Evolutionary conservation across 2,888 invertebrate genomes (phyloP), one percentile per base, ranked within the genome.

Genomic region (Oxycera nigricornis): DNA sequence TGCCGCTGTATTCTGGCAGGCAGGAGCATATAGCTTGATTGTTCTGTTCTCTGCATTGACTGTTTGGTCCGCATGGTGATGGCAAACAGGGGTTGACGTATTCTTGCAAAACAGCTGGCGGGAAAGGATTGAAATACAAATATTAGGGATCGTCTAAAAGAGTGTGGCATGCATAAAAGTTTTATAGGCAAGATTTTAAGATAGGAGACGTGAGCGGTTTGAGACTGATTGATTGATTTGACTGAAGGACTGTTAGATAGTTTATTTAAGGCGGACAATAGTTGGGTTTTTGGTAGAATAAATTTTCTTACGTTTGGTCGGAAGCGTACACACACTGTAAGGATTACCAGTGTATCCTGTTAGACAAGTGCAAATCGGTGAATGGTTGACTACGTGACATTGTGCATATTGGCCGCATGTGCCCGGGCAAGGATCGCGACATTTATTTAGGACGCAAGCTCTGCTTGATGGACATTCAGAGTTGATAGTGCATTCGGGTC

Each of bases 31-130:
- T 88, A 2, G 91, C 91, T 81, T 89, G 90, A 65, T 88, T 87
- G 77, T 90, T 89, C 11, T 88, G 84, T 79, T 88, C 89, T 62
- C 89, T 88, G 80, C 94, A 94, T 78, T 90, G 86, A 70, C 93
- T 90, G 81, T 94, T 93, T 11, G 92, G 89, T 11, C 94, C 94
- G 81, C 94, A 94, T 0, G 94, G 94, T n/a, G 91, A 91, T 30
- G 94, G 94, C 28, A 88, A 84, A 80, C 92, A 92, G 14, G 90
- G 90, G 79, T 89, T 87, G 4, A 78, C 79, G 2, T 78, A 77
- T 9, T 77, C 76, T 55, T 83, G 81, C 80, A 83, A 76, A 57
- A 81, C 82, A 9, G 79, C 78, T 74, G 76, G 52, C 6, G 9
- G 22, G 35, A n/a, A n/a, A n/a, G n/a, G n/a, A n/a, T n/a, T n/a